Base-by-base conservation (phyloP, 2,113 vertebrate genomes). In the Ctenodactylus gundi region DNA sequence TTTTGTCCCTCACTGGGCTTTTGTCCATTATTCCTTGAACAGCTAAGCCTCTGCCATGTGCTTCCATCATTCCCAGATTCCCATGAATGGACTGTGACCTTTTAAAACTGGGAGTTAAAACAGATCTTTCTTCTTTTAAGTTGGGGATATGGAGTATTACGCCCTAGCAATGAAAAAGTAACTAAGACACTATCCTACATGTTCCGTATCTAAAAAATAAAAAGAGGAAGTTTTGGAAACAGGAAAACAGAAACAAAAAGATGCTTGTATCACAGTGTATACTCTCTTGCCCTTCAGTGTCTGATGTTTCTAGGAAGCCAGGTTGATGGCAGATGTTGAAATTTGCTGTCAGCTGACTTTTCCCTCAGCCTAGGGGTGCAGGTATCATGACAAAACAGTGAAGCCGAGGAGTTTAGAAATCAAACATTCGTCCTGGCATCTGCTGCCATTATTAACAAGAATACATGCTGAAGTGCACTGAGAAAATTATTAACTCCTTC, bases 381-480 rank as follows among this genome's bases (percentile, higher is more conserved):
- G 2, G 15, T 92, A 87, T 17, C 36, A 68, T 15, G 17, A 85
- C 78, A 85, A 21, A 92, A 72, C 11, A 78, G 17, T 53, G 23
- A 94, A 93, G 20, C 20, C 27, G 57, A 94, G 10, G 13, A 88
- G 60, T 94, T 67, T 41, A 67, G 13, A 91, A 86, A 49, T 86
- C 39, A 93, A 88, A 5, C 3, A 7, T 85, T 72, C 18, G 46
- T 12, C 20, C 11, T 73, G 31, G 58, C 3, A 53, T 68, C 6
- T 86, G 14, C 44, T 85, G 36, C 14, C 55, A 68, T 77, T 90
- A 85, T 91, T 31, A 93, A 81, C 29, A 88, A 36, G 55, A 58
- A 2, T 44, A 23, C 34, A 92, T 80, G 39, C 11, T 77, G 36
- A 85, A 70, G 85, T 64, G 4, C 7, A 41, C 65, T 64, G 51